Conservation (phyloP, 2,888 invertebrate genomes). For the Caenorhabditis sp. region DNA sequence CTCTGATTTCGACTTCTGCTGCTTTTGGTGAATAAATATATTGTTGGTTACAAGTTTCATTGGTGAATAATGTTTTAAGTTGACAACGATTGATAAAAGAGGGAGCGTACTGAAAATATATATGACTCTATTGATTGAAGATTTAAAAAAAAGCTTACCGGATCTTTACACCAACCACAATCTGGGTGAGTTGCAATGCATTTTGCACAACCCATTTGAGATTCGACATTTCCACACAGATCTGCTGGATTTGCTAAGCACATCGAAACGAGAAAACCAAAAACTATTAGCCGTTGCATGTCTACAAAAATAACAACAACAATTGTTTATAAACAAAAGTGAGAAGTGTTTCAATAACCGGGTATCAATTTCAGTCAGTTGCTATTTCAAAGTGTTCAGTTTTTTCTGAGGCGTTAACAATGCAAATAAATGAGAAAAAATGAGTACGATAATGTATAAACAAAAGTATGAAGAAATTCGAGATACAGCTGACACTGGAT, state of each 20-base stretch:
- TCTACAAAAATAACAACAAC: background rate
- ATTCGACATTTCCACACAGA: slow-evolving; percentile 24
- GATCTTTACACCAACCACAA: slow-evolving; percentile 67
- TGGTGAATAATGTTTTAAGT: slow-evolving; percentile 45
- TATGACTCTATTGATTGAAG: background rate
- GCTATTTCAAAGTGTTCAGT: background rate
- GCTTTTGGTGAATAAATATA: slow-evolving; percentile 61
- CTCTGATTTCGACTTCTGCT: slow-evolving; percentile 55
- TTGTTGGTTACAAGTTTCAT: slow-evolving; percentile 50
- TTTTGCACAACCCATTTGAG: slow-evolving; percentile 56
- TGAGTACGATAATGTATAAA: background rate
- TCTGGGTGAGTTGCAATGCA: slow-evolving; percentile 61
- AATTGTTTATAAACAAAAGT: background rate
- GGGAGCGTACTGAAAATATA: slow-evolving; percentile 46
- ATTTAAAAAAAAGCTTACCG: slow-evolving; percentile 36
- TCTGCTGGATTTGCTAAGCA: background rate
- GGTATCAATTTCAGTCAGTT: background rate
- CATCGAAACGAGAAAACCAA: background rate
- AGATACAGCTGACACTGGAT: background rate
- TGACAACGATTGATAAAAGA: slow-evolving; percentile 50
- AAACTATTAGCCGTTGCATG: background rate
- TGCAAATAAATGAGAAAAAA: background rate
- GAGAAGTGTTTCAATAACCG: background rate
- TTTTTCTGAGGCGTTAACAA: background rate
- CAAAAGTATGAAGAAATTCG: background rate